phyloP scores from a whole-genome alignment of 2,113 vertebrate genomes.

The Ellobius talpinus region DNA sequence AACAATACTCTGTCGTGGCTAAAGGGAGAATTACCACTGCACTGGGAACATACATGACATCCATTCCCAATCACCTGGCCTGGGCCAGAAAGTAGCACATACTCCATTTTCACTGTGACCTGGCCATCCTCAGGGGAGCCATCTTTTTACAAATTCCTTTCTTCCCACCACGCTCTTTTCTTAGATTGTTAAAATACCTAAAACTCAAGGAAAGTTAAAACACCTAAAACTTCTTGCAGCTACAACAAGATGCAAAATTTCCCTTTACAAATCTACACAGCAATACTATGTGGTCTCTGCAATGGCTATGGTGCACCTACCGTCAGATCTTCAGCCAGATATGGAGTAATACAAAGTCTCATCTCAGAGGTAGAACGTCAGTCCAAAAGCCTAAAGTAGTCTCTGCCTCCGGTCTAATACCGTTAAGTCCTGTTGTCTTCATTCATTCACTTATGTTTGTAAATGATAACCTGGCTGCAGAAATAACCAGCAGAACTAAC shows the following conservation, averaged over 20 bases:
- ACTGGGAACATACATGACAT: conserved; percentile 27
- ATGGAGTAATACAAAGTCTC: conserved; percentile 74
- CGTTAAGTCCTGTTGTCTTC: conserved; percentile 36
- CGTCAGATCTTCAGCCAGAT: conserved; percentile 75
- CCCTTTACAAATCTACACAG: conserved; percentile 20
- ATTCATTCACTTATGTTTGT: conserved; percentile 11
- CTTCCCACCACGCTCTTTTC: not conserved
- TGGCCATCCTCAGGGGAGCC: not conserved
- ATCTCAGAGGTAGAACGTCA: conserved; percentile 64
- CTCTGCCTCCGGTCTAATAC: conserved; percentile 49
- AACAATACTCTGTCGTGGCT: conserved; percentile 74
- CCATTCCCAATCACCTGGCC: conserved; percentile 39
- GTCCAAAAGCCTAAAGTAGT: conserved; percentile 23
- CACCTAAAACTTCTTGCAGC: conserved; percentile 45
- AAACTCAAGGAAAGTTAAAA: conserved; percentile 51
- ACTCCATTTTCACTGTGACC: not conserved
- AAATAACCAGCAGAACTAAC: conserved; percentile 63
- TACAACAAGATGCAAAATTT: conserved; percentile 41
- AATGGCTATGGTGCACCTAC: conserved; percentile 55
- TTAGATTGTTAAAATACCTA: conserved; percentile 54
- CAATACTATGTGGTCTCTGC: conserved; percentile 36
- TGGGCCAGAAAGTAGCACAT: conserved; percentile 29
- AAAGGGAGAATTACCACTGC: conserved; percentile 68
- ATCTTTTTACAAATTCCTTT: conserved; percentile 47
- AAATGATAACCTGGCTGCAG: conserved; percentile 61